phyloP scores from a whole-genome alignment of 2,113 vertebrate species.

The Anhinga anhinga region DNA sequence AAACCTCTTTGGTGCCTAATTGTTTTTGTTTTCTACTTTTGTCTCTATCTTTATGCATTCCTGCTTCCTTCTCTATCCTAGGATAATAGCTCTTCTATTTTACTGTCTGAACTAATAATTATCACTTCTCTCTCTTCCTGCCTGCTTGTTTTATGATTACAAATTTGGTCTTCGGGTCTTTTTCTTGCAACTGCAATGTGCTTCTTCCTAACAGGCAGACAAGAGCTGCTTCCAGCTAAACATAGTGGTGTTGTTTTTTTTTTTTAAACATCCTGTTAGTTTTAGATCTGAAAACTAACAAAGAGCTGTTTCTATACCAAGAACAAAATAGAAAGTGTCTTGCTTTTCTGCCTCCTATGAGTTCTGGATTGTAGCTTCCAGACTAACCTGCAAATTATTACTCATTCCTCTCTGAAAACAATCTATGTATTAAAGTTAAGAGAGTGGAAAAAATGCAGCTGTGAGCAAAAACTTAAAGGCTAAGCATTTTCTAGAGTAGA shows the following conservation, averaged over 20 bases:
- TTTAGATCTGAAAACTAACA: slow-evolving; percentile 13
- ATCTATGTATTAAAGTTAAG: not conserved
- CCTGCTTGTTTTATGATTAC: not conserved
- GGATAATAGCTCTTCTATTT: slow-evolving; percentile 14
- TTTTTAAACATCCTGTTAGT: not conserved
- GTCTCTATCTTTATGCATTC: not conserved
- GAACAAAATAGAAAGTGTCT: not conserved
- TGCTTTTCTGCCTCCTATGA: not conserved
- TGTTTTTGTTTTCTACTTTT: not conserved
- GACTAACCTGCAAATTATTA: not conserved
- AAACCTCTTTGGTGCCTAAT: not conserved
- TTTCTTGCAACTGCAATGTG: not conserved
- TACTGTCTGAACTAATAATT: slow-evolving; percentile 34
- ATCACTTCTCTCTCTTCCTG: slow-evolving; percentile 2
- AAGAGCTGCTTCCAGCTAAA: slow-evolving; percentile 13
- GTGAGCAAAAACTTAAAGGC: not conserved
- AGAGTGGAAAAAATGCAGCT: not conserved
- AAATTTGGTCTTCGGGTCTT: not conserved
- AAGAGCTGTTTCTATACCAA: not conserved
- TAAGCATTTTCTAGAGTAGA: not conserved
- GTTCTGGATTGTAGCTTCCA: not conserved
- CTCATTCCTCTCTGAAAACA: not conserved
- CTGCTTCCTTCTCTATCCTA: not conserved
- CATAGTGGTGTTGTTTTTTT: not conserved
- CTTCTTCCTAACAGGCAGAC: not conserved